phyloP scores from a whole-genome alignment of 2,113 vertebrate species.

The Prionailurus bengalensis region DNA sequence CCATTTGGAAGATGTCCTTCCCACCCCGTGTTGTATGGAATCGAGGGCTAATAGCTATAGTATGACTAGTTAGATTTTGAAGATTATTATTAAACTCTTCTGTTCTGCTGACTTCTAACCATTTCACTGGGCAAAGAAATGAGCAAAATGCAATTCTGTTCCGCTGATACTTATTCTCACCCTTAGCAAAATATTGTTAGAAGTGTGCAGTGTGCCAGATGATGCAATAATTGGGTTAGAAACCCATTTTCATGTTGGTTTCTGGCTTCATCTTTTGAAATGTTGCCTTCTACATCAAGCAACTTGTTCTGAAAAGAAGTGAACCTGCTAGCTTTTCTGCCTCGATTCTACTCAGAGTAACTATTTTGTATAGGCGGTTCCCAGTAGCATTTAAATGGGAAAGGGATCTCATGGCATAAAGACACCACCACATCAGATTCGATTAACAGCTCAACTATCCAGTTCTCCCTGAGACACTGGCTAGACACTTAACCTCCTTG shows the following conservation, averaged over 20 bases:
- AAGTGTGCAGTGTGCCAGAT: neutral
- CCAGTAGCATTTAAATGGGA: neutral
- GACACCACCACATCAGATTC: neutral
- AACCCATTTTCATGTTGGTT: neutral
- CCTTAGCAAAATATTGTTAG: neutral
- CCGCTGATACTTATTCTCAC: neutral
- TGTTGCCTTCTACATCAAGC: neutral
- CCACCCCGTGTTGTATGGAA: neutral
- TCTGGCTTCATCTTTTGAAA: neutral
- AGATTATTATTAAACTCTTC: neutral
- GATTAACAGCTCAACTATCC: neutral
- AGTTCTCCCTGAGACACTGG: neutral
- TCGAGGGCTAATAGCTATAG: neutral
- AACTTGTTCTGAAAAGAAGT: neutral
- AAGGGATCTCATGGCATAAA: neutral
- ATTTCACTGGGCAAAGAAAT: neutral
- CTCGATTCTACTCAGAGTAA: neutral
- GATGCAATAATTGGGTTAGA: neutral
- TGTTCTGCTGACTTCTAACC: neutral
- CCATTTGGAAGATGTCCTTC: conserved; percentile 75
- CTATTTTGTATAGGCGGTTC: neutral
- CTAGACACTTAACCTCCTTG: neutral
- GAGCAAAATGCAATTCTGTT: neutral
- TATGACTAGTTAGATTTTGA: neutral
- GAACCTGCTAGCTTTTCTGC: neutral